Evolutionary conservation across 2,113 vertebrate genomes (phyloP).

Genomic region (Silurus meridionalis): DNA sequence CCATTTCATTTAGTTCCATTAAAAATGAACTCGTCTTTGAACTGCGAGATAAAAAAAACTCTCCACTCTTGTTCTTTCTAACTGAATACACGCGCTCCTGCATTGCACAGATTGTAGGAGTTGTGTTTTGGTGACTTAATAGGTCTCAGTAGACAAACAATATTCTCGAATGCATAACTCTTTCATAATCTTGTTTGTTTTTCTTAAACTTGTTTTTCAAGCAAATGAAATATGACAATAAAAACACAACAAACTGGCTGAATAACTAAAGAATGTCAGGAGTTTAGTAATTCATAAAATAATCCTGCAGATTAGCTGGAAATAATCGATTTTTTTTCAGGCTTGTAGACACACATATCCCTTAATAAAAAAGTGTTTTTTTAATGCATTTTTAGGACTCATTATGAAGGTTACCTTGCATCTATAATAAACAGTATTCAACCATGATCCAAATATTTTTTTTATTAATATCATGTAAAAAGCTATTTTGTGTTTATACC

Average conservation of each 20-base stretch:
- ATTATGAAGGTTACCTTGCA: not conserved
- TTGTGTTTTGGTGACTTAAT: slow-evolving; percentile 5
- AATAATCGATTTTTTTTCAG: not conserved
- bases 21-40: slow-evolving; percentile 54
- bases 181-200: not conserved
- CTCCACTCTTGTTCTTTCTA: slow-evolving; percentile 57
- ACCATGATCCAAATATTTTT: not conserved
- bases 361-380: not conserved
- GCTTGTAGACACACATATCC: not conserved
- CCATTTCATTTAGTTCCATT: slow-evolving; percentile 60
- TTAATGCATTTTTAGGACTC: not conserved
- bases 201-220: not conserved
- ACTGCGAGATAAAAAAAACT: slow-evolving; percentile 18
- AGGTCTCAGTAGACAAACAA: not conserved
- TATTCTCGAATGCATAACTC: slow-evolving; percentile 17
- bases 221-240: not conserved
- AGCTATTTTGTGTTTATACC: not conserved
- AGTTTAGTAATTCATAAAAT: not conserved
- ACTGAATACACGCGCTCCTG: slow-evolving; percentile 21
- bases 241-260: not conserved
- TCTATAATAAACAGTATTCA: not conserved
- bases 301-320: not conserved
- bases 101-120: not conserved
- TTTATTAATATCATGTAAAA: not conserved
- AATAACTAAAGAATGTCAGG: not conserved